Percentiles rank a stretch among this genome's conserved stretches.
phyloP scores from a whole-genome alignment of 2,113 vertebrate species.

The Eudyptes chrysolophus region DNA sequence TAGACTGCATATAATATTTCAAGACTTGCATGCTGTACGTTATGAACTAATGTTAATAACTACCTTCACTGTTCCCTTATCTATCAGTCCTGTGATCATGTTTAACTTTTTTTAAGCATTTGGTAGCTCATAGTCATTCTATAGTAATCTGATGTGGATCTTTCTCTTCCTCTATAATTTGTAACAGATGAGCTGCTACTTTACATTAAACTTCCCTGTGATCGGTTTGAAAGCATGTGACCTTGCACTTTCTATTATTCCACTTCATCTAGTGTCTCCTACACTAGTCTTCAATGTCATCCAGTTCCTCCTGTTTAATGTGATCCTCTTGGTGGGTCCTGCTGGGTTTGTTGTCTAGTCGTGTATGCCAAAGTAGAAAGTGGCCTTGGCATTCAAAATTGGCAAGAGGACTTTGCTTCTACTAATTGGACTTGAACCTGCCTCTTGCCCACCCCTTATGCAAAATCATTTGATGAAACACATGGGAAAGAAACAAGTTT shows the following conservation, averaged over 20 bases:
- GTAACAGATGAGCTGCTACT: background rate
- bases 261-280: background rate
- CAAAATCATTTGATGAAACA: background rate
- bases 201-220: background rate
- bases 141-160: background rate
- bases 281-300: background rate
- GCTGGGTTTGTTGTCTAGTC: background rate
- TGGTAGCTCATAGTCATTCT: background rate
- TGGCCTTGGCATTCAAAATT: background rate
- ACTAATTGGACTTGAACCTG: background rate
- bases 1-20: background rate
- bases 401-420: background rate
- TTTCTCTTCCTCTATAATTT: background rate
- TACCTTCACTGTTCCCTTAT: background rate
- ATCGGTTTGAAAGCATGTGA: background rate
- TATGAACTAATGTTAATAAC: background rate
- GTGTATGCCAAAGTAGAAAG: background rate
- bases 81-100: background rate
- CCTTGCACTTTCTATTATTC: background rate
- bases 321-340: background rate
- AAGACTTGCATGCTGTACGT: background rate
- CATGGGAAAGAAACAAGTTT: background rate
- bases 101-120: background rate
- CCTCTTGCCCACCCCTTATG: background rate
- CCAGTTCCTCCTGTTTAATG: background rate